Conservation (phyloP, 2,113 vertebrate genomes). For the Agapornis roseicollis region DNA sequence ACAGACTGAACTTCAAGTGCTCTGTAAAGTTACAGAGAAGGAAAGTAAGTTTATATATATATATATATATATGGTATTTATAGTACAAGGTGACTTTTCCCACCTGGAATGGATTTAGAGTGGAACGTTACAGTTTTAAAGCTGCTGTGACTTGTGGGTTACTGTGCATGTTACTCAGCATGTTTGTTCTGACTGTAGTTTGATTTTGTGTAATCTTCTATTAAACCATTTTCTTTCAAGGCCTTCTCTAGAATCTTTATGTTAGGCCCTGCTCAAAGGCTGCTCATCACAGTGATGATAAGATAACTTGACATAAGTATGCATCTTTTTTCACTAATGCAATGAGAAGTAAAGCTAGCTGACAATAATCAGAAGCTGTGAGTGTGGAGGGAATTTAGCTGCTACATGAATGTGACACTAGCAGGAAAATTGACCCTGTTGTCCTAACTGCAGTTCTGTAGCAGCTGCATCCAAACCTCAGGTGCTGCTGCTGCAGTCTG, state of each 20-base stretch:
- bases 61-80: no score
- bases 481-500: neutral
- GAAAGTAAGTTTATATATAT: no score
- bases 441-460: neutral
- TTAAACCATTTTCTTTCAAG: slow-evolving; percentile 1
- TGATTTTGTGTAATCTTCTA: neutral
- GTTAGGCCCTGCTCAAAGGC: neutral
- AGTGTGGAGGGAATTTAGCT: neutral
- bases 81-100: neutral
- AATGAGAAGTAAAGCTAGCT: neutral
- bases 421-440: neutral
- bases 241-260: neutral
- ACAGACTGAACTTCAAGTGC: neutral
- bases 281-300: neutral
- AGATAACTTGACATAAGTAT: neutral
- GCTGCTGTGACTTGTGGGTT: neutral
- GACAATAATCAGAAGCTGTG: neutral
- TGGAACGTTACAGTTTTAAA: neutral
- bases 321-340: neutral
- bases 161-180: neutral
- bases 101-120: neutral
- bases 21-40: neutral
- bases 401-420: neutral
- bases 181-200: neutral
- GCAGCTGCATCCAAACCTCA: neutral